Evolutionary conservation across 2,888 invertebrate species (phyloP).

Genomic region (Drosophila eohydei): DNA sequence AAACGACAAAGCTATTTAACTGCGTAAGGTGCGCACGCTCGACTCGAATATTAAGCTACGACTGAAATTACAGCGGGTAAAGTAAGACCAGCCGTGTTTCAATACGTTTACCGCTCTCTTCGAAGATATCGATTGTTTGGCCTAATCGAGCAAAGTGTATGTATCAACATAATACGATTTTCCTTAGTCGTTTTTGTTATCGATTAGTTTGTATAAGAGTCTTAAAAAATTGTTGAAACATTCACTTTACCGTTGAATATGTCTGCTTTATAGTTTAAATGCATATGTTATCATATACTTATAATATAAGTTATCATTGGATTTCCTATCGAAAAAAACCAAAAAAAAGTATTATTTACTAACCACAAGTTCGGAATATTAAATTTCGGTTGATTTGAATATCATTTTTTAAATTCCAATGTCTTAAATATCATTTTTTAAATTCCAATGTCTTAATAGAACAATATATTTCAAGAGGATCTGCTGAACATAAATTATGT

Average conservation of each 20-base stretch:
- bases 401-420: background rate
- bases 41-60: constrained; percentile 44
- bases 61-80: constrained; percentile 32
- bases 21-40: constrained; percentile 44
- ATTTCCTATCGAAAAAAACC: background rate
- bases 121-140: constrained; percentile 5
- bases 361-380: background rate
- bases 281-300: background rate
- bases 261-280: background rate
- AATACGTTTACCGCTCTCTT: background rate
- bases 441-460: background rate
- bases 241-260: background rate
- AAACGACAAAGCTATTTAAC: constrained; percentile 8
- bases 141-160: background rate
- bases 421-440: background rate
- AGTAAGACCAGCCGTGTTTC: constrained; percentile 21
- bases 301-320: background rate
- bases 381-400: background rate
- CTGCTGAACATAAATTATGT: background rate
- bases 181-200: constrained; percentile 1
- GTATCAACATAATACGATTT: background rate
- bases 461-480: fast-evolving
- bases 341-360: background rate
- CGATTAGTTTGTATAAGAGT: constrained; percentile 8
- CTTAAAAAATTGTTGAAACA: background rate